Conservation (phyloP, 1,140 invertebrate species). For the Drosophila ogumai region DNA sequence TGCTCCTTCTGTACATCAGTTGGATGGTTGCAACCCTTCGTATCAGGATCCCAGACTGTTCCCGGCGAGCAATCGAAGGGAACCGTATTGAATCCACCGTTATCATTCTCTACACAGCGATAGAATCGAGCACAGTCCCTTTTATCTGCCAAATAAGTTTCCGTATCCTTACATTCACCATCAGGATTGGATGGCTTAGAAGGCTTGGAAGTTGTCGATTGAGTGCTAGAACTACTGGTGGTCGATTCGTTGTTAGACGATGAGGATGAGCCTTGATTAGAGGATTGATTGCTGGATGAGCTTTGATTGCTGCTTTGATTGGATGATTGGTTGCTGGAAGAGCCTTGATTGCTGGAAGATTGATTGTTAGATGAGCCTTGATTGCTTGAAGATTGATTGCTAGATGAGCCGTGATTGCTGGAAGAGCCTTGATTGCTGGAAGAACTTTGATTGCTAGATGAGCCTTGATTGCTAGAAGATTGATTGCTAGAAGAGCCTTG, state of each 20-base stretch:
- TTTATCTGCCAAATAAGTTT: constrained; percentile 87
- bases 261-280: constrained; percentile 33
- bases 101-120: constrained; percentile 88
- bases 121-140: constrained; percentile 88
- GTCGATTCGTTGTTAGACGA: constrained; percentile 42
- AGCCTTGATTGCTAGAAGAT: constrained; percentile 30
- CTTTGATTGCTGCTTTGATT: constrained; percentile 16
- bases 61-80: constrained; percentile 88
- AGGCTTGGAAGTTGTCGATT: constrained; percentile 48
- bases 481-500: constrained; percentile 33
- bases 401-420: constrained; percentile 6
- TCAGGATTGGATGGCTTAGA: constrained; percentile 76
- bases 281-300: constrained; percentile 28
- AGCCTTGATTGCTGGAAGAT: constrained; percentile 8
- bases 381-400: constrained; percentile 18
- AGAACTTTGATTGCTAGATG: constrained; percentile 20
- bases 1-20: constrained; percentile 87
- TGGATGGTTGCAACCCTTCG: constrained; percentile 85
- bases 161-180: constrained; percentile 85
- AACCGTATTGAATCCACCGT: constrained; percentile 86
- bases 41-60: constrained; percentile 86
- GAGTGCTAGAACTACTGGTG: constrained; percentile 17
- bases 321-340: constrained; percentile 12
- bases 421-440: constrained; percentile 30
- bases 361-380: constrained; percentile 6